These are phyloP conservation scores for Oreochromis aureus DNA, from an alignment of 2,113 vertebrate species.

Conservation along the genomic window DNA sequence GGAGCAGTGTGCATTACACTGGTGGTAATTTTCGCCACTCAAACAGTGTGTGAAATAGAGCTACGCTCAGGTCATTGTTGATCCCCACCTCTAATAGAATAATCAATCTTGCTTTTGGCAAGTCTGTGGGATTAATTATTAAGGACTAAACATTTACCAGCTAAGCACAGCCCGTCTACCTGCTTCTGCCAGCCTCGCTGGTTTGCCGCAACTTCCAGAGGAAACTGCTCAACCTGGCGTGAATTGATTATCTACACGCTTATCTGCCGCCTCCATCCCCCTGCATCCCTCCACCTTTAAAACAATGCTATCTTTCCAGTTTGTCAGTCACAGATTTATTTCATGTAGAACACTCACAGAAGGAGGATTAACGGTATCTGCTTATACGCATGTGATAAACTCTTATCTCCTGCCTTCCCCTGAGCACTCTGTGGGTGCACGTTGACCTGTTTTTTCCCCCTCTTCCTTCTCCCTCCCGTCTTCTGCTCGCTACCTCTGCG, in stretches of 20 bases:
- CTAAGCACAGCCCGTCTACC: conserved; percentile 28
- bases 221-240: not conserved
- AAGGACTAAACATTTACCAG: conserved; percentile 38
- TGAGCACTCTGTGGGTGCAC: conserved; percentile 53
- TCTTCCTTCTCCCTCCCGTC: not conserved
- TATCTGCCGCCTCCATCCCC: conserved; percentile 21
- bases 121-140: conserved; percentile 55
- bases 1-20: not conserved
- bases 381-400: conserved; percentile 64
- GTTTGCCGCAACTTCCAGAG: not conserved
- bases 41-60: conserved; percentile 61
- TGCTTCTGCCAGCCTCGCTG: not conserved
- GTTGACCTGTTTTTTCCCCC: conserved; percentile 59
- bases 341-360: conserved; percentile 51
- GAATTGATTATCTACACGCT: conserved; percentile 53
- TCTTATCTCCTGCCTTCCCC: conserved; percentile 62
- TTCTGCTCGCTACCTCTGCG: conserved; percentile 34
- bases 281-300: conserved; percentile 32
- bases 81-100: conserved; percentile 64
- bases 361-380: conserved; percentile 68
- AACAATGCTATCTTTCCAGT: conserved; percentile 66
- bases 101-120: conserved; percentile 64
- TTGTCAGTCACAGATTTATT: conserved; percentile 61
- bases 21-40: conserved; percentile 40
- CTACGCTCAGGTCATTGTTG: conserved; percentile 50